These are phyloP conservation scores for Solen grandis DNA, from an alignment of 1,140 invertebrate species.

Conservation along the genomic window DNA sequence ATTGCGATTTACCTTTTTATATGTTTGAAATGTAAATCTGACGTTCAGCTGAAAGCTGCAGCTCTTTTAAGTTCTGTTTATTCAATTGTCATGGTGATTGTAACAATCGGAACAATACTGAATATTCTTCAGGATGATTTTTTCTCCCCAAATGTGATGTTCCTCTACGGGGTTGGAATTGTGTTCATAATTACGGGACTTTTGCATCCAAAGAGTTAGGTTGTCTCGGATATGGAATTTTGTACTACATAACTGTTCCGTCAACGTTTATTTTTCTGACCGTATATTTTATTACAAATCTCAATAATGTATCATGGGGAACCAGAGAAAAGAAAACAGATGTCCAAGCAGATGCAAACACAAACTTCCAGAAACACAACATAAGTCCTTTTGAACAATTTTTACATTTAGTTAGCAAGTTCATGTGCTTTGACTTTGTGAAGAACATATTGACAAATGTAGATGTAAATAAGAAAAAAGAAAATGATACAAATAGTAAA, in stretches of 20 bases:
- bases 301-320: slow-evolving; percentile 99
- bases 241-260: slow-evolving; percentile 97
- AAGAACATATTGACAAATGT: not conserved
- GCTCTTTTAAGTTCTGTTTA: slow-evolving; percentile 83
- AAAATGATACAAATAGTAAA: too few species aligned
- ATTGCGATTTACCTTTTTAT: slow-evolving; percentile 86
- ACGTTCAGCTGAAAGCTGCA: slow-evolving; percentile 91
- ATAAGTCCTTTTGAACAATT: not conserved
- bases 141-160: slow-evolving; percentile 92
- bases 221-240: slow-evolving; percentile 95
- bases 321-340: slow-evolving; percentile 90
- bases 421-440: not conserved
- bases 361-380: not conserved
- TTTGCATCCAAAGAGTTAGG: slow-evolving; percentile 98
- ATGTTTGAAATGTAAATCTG: slow-evolving; percentile 95
- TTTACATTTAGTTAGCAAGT: too few species aligned
- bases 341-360: not conserved
- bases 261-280: slow-evolving; percentile 98
- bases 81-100: slow-evolving; percentile 76
- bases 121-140: slow-evolving; percentile 63
- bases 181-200: slow-evolving; percentile 98
- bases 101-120: slow-evolving; percentile 74
- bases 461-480: not conserved
- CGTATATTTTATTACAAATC: slow-evolving; percentile 97
- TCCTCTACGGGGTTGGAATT: slow-evolving; percentile 92